Base-by-base conservation (phyloP, 2,797 vertebrate species). In the Semaprochilodus insignis region DNA sequence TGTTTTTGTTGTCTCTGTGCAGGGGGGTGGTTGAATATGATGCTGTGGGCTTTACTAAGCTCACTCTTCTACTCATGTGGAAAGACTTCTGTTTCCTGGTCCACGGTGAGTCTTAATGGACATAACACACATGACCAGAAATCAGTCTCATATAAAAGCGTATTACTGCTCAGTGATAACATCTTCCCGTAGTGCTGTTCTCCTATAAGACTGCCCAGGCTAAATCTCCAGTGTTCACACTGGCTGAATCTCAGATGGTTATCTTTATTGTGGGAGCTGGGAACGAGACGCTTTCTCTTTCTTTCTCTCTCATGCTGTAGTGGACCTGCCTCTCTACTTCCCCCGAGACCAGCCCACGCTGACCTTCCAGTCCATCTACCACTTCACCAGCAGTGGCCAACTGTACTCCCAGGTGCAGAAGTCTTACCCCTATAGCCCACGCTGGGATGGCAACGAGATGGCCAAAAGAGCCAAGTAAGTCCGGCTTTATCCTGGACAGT, bases 371-470 rank as follows among this genome's bases (percentile, higher is more conserved):
- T 99, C 98, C 0, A 96, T 99, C 87, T 99, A 99, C 91, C 97
- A 99, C 95, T 99, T 99, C 91, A 99, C 97, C 88, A 99, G 92
- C 93, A 99, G 98, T 51, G 97, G 97, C 36, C 97, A 99, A 90
- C 95, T 99, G 34, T 99, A 99, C 87, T 98, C 97, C 27, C 98
- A 99, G 91, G 95, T 97, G 88, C 97, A 99, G 92, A 99, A 98
- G 92, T 97, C 97, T 2, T 99, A 99, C 79, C 98, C 98, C 0
- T 99, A 99, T 90, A 99, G 98, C 91, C 98, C 98, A 0, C 96
- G 98, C 88, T 99, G 98, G 98, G 98, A 99, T 36, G 98, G 98
- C 90, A 99, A 99, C 67, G 97, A 99, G 92, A 99, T 99, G 98
- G 98, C 98, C 88, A 99, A 99, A 94, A 96, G 98, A 94, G 98